Base-by-base conservation (phyloP, 2,888 invertebrate genomes). In the Xestia rhomboidea region DNA sequence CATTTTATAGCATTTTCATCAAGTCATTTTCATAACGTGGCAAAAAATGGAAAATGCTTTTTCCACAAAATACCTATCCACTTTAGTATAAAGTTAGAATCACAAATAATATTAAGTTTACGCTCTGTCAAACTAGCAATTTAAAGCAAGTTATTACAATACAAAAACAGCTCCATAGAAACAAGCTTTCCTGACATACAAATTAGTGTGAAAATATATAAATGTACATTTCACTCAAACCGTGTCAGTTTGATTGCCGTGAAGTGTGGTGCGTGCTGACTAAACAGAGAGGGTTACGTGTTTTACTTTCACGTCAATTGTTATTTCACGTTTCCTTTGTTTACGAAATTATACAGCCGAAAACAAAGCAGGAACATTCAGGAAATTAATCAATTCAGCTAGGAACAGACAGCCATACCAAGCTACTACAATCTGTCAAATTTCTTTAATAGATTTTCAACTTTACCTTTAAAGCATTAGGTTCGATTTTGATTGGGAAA, bases 321-420 rank as follows among this genome's bases (percentile, higher is more conserved):
- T 90, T 89, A 84, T 91, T 90, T 82, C 85, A 86, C 74, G 76
- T 88, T 91, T 85, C 90, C 89, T 92, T 93, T 92, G 90, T 92
- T 92, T 88, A 85, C 87, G 81, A 85, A 91, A 91, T 89, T 90
- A 90, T 88, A 85, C 85, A 83, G 81, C 81, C 84, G 84, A 85
- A 89, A 91, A 90, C 88, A 87, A 86, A 85, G 72, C 81, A 90
- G 88, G 73, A 24, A 57, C 44, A 73, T 57, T 57, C 73, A 57
- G 73, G 90, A 91, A 91, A 93, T 92, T 91, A 93, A 91, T 92
- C 88, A 89, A 90, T 89, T 68, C 62, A 68, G n/a, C 74, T 68
- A 41, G 41, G 41, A 10, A 11, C 41, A 41, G 41, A 41, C 11
- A n/a, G 41, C 41, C 41, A 41, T 2, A 41, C 7, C 41, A 41